Evolutionary conservation across 2,888 invertebrate species (phyloP).

Genomic region (Harpalus rufipes): DNA sequence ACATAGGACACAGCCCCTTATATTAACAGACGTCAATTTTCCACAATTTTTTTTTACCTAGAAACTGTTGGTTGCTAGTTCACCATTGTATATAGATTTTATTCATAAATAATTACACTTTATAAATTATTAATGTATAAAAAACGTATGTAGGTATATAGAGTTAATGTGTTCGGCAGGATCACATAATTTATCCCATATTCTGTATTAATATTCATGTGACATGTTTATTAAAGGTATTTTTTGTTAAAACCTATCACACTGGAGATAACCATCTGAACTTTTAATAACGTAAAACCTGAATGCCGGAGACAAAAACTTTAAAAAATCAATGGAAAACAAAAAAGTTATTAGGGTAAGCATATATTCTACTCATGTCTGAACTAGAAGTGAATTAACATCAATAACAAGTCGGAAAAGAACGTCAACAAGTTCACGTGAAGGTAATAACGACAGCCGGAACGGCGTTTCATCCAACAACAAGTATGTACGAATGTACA

Average conservation of each 20-base stretch:
- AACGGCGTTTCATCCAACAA: slow-evolving; percentile 25
- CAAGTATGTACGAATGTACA: too few species aligned
- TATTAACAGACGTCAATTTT: too few species aligned
- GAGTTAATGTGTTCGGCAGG: background rate
- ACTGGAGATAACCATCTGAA: slow-evolving; percentile 15
- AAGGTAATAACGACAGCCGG: slow-evolving; percentile 24
- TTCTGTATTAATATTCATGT: slow-evolving; percentile 34
- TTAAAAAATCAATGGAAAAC: slow-evolving; percentile 34
- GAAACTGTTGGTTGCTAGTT: too few species aligned
- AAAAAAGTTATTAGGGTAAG: slow-evolving; percentile 31
- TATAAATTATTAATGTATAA: background rate
- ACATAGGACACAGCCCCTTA: too few species aligned
- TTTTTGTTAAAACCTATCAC: slow-evolving; percentile 36
- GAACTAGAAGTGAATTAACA: slow-evolving; percentile 23
- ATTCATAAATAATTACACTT: background rate
- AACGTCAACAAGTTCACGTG: slow-evolving; percentile 46
- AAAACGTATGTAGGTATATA: too few species aligned
- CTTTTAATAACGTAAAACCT: slow-evolving; percentile 33
- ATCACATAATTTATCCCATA: background rate
- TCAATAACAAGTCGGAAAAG: slow-evolving; percentile 40
- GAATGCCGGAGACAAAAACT: slow-evolving; percentile 31
- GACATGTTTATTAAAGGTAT: slow-evolving; percentile 24
- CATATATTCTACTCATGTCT: slow-evolving; percentile 29
- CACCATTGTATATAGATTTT: background rate
- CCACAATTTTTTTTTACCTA: too few species aligned